These are phyloP conservation scores for Tauraco hartlaubi DNA, from an alignment of 2,797 vertebrate genomes.

Conservation along the genomic window DNA sequence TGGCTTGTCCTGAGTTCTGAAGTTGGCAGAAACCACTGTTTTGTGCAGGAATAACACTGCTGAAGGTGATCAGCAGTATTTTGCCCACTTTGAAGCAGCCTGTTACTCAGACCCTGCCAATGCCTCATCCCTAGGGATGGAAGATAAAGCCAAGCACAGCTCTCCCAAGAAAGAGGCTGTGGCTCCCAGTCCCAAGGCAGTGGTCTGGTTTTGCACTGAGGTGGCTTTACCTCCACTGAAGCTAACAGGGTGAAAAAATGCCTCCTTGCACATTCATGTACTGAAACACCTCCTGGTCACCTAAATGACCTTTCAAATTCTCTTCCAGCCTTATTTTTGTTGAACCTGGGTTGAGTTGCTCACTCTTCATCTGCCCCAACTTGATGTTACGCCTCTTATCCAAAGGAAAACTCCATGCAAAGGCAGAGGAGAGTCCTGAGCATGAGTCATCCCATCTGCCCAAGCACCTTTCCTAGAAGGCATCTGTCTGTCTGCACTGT, in stretches of 20 bases:
- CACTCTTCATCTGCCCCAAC: background rate
- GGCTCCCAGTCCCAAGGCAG: background rate
- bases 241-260: background rate
- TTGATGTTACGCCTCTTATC: background rate
- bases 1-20: background rate
- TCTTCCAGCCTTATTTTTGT: background rate
- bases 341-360: background rate
- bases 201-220: background rate
- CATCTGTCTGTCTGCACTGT: background rate
- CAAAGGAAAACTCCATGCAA: background rate
- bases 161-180: background rate
- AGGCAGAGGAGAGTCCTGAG: background rate
- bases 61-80: background rate
- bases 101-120: background rate
- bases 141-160: background rate
- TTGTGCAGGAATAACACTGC: background rate
- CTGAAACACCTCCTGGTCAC: background rate
- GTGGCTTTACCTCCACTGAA: background rate
- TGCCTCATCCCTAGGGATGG: background rate
- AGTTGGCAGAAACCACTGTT: background rate
- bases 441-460: background rate
- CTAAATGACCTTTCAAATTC: background rate
- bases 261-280: background rate
- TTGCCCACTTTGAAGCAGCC: background rate
- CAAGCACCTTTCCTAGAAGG: background rate